Percentiles rank a stretch among this genome's conserved stretches.
These are phyloP conservation scores for Campoplex nolae DNA, from an alignment of 2,888 invertebrate genomes.

Conservation along the genomic window DNA sequence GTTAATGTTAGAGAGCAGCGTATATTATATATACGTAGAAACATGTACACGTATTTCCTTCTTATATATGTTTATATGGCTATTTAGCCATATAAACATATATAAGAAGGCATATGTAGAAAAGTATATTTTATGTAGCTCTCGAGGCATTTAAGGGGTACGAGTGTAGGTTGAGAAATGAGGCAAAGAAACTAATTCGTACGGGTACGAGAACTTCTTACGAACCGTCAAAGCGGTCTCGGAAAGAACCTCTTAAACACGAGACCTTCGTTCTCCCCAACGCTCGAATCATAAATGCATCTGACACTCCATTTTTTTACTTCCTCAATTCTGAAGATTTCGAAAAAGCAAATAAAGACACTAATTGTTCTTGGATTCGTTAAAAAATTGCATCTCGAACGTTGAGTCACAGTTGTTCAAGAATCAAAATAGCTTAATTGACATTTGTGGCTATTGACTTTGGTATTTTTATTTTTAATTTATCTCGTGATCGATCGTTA, in stretches of 20 bases:
- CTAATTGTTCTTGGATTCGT: not conserved
- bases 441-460: too few relatives aligned
- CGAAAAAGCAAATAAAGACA: not conserved
- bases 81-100: not conserved
- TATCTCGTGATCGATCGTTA: too few relatives aligned
- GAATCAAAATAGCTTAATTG: not conserved
- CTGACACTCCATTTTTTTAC: not conserved
- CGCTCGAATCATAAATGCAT: constrained; percentile 11
- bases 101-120: not conserved
- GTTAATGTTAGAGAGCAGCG: not conserved
- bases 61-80: too few relatives aligned
- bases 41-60: not conserved
- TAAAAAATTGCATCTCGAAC: too few relatives aligned
- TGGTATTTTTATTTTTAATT: too few relatives aligned
- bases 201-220: constrained; percentile 41
- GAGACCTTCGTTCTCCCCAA: constrained; percentile 1
- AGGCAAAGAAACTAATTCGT: constrained; percentile 57
- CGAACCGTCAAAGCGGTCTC: constrained; percentile 15
- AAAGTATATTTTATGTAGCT: constrained; percentile 9
- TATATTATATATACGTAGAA: not conserved
- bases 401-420: not conserved
- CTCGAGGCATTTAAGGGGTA: not conserved
- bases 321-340: not conserved
- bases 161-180: constrained; percentile 44
- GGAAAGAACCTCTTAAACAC: constrained; percentile 36